Evolutionary conservation across 2,888 invertebrate genomes (phyloP).

Genomic region (Acrobasis repandana): DNA sequence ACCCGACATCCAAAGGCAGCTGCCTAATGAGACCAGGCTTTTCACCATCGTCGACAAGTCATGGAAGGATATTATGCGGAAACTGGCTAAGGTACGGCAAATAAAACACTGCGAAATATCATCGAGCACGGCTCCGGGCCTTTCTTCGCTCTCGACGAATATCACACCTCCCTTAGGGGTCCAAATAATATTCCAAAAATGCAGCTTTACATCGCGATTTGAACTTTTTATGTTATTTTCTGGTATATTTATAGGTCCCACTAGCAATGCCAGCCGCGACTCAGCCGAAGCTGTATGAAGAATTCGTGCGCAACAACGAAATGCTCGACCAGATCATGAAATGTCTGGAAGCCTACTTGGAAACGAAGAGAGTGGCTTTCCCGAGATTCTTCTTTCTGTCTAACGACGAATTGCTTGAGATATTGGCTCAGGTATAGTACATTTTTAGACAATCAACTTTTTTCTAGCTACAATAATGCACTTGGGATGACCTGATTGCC

Average conservation of each 20-base stretch:
- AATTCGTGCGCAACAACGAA: constrained; percentile 87
- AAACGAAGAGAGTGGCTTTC: constrained; percentile 93
- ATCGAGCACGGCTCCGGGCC: too few relatives aligned
- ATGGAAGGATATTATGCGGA: constrained; percentile 94
- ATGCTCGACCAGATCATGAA: constrained; percentile 94
- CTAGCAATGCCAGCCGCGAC: constrained; percentile 92
- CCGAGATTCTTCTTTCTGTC: constrained; percentile 95
- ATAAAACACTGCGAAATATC: too few relatives aligned
- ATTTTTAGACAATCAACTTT: not conserved
- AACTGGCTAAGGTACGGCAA: constrained; percentile 86
- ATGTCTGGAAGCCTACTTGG: constrained; percentile 94
- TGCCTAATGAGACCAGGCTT: constrained; percentile 94
- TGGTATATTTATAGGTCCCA: constrained; percentile 85
- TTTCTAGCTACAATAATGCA: too few relatives aligned
- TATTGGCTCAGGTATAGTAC: constrained; percentile 89
- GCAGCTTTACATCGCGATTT: too few relatives aligned
- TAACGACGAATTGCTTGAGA: constrained; percentile 94
- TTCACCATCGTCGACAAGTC: constrained; percentile 94
- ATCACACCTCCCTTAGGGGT: too few relatives aligned
- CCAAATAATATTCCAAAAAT: too few relatives aligned
- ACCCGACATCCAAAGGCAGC: constrained; percentile 95
- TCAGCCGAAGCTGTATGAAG: constrained; percentile 86
- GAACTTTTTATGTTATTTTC: too few relatives aligned
- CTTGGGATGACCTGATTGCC: too few relatives aligned
- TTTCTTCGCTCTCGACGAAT: too few relatives aligned